These are phyloP conservation scores for Panopea generosa DNA, from an alignment of 2,888 invertebrate species.

Conservation along the genomic window DNA sequence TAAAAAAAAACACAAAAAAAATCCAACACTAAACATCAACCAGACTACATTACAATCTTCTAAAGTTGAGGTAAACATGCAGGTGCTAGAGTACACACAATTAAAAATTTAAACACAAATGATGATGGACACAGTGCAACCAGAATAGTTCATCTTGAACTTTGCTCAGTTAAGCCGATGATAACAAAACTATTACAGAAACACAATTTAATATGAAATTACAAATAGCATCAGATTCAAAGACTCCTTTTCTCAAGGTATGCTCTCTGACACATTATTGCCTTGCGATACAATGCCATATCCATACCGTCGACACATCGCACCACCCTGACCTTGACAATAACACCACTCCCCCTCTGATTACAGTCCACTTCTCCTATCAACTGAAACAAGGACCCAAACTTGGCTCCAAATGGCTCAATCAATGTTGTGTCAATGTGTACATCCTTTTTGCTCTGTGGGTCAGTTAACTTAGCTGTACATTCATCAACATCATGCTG, in stretches of 20 bases:
- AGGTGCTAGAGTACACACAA: no score
- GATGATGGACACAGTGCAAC: no score
- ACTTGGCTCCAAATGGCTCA: constrained; percentile 71
- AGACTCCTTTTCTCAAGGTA: constrained; percentile 53
- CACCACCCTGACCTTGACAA: constrained; percentile 69
- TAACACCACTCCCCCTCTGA: constrained; percentile 6
- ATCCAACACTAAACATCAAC: no score
- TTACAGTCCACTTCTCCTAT: constrained; percentile 71
- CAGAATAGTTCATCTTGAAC: no score
- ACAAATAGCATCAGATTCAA: constrained; percentile 64
- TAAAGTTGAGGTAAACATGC: no score
- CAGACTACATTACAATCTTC: no score
- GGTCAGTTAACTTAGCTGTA: constrained; percentile 65
- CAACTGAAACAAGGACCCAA: constrained; percentile 70
- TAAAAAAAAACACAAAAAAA: no score
- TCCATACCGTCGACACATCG: constrained; percentile 76
- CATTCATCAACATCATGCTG: constrained; percentile 64
- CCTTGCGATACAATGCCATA: constrained; percentile 67
- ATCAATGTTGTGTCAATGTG: constrained; percentile 68
- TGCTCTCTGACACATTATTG: constrained; percentile 65
- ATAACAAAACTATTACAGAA: no score
- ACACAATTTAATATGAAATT: no score
- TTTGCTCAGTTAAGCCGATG: no score
- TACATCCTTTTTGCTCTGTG: constrained; percentile 51
- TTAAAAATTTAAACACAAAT: no score